Evolutionary conservation across 2,888 invertebrate species (phyloP).

Genomic region (Melanotus villosus): DNA sequence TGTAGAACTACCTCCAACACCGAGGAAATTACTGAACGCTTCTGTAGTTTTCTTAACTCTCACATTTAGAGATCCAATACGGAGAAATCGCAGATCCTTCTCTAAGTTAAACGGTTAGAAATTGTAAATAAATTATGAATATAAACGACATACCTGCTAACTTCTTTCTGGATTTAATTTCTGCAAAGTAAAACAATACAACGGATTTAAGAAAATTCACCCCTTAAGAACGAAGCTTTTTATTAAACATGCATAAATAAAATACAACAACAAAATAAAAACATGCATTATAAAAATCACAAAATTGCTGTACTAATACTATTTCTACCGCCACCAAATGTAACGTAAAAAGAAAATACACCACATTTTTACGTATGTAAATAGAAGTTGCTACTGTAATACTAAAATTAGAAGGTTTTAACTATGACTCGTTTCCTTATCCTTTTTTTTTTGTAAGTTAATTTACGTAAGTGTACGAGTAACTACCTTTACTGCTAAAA

Average conservation of each 20-base stretch:
- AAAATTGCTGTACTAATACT: not conserved
- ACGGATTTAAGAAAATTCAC: not conserved
- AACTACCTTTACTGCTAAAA: too few relatives aligned
- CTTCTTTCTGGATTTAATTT: conserved; percentile 82
- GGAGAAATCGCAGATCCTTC: conserved; percentile 90
- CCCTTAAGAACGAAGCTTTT: not conserved
- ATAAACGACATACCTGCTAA: conserved; percentile 73
- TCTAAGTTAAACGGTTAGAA: conserved; percentile 70
- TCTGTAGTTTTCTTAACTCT: conserved; percentile 94
- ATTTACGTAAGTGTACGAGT: too few relatives aligned
- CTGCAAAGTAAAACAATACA: conserved; percentile 70
- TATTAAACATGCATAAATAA: conserved; percentile 30
- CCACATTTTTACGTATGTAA: too few relatives aligned
- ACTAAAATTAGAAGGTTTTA: too few relatives aligned
- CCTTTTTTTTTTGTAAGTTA: too few relatives aligned
- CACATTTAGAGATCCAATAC: conserved; percentile 93
- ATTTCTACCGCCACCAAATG: not conserved
- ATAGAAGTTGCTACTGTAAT: too few relatives aligned
- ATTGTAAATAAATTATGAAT: conserved; percentile 24
- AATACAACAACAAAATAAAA: conserved; percentile 21
- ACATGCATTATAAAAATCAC: conserved; percentile 16
- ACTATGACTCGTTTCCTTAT: too few relatives aligned
- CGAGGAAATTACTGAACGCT: conserved; percentile 91
- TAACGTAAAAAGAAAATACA: not conserved
- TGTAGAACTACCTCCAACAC: conserved; percentile 76